Evolutionary conservation across 2,113 vertebrate species (phyloP).

Genomic region (Caretta caretta): DNA sequence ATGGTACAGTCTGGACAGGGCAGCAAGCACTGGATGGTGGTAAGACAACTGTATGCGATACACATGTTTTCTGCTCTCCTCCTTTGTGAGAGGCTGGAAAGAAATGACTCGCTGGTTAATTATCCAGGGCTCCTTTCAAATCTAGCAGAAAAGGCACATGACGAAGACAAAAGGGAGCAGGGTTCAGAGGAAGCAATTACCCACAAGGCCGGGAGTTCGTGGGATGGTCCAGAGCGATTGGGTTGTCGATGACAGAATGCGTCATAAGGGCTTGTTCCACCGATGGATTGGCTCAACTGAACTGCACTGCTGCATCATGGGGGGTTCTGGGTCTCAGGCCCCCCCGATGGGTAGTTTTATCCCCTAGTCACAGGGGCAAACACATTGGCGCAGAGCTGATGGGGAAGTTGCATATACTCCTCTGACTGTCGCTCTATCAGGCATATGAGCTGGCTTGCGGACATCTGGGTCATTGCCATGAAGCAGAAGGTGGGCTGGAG

Average conservation of each 20-base stretch:
- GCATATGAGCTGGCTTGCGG: neutral
- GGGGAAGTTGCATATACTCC: no score
- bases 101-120: neutral
- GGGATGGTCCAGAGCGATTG: neutral
- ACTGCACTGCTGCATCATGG: neutral
- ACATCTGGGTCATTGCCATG: neutral
- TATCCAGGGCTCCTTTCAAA: slow-evolving; percentile 7
- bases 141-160: neutral
- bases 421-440: neutral
- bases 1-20: no score
- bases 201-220: neutral
- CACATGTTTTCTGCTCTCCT: neutral
- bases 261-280: neutral
- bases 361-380: neutral
- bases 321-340: neutral
- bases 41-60: neutral
- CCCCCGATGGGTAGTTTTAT: neutral
- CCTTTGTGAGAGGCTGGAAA: neutral
- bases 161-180: neutral
- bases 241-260: neutral
- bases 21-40: neutral
- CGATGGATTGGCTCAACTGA: neutral
- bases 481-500: neutral
- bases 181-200: neutral
- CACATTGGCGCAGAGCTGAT: no score